Conservation (phyloP, 2,797 vertebrate species). For the Amazonetta brasiliensis region DNA sequence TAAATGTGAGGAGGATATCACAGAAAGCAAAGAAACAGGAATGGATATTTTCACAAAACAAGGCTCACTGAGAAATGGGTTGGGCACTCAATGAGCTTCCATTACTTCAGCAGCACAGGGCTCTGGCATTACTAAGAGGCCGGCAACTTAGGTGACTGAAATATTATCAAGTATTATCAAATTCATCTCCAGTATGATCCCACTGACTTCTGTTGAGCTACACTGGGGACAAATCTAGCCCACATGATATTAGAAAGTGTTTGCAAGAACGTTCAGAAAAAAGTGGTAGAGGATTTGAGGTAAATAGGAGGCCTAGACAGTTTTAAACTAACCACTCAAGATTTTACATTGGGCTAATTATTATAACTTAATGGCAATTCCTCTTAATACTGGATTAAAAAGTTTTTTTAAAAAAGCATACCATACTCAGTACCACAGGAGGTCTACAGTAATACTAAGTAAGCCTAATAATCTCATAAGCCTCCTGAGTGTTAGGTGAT, state of each 20-base stretch:
- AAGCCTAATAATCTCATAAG: constrained; percentile 4
- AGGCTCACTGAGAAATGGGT: not conserved
- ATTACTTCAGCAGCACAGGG: not conserved
- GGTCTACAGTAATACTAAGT: not conserved
- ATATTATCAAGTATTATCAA: not conserved
- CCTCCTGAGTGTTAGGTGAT: not conserved
- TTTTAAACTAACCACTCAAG: not conserved
- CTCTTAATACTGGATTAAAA: constrained; percentile 52
- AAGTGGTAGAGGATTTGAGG: not conserved
- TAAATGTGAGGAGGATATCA: not conserved
- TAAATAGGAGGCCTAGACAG: constrained; percentile 14
- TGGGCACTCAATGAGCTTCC: not conserved
- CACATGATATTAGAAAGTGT: not conserved
- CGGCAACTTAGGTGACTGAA: not conserved
- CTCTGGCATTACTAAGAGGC: not conserved
- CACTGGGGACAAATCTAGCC: not conserved
- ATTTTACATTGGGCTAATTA: constrained; percentile 6
- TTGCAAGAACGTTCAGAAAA: not conserved
- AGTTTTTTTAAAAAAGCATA: constrained; percentile 47
- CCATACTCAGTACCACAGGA: not conserved
- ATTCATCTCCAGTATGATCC: not conserved
- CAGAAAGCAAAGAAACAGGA: not conserved
- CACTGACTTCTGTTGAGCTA: not conserved
- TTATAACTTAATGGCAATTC: constrained; percentile 28
- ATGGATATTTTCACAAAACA: not conserved